Conservation (phyloP, 2,113 vertebrate species). For the Brachyhypopomus gauderio region DNA sequence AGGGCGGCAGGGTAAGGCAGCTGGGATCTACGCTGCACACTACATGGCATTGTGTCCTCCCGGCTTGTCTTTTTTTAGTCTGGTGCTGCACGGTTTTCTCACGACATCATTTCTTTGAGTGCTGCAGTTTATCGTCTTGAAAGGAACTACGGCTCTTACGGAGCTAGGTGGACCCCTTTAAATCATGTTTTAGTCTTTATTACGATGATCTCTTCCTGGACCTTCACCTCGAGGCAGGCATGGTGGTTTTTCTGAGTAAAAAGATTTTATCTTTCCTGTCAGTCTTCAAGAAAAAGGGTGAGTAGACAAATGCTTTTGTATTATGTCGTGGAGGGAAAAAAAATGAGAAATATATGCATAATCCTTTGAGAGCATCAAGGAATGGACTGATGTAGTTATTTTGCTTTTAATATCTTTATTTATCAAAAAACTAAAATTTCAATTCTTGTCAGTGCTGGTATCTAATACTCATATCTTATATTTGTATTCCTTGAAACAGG, state of each 20-base stretch:
- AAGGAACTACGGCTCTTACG: constrained; percentile 13
- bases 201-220: neutral
- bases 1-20: constrained; percentile 56
- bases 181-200: constrained; percentile 11
- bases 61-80: constrained; percentile 58
- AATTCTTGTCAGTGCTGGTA: no score
- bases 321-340: neutral
- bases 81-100: constrained; percentile 28
- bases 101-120: constrained; percentile 22
- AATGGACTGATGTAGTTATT: no score
- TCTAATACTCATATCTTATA: neutral
- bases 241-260: constrained; percentile 90
- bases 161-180: constrained; percentile 11
- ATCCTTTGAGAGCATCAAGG: no score
- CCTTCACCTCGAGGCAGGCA: constrained; percentile 59
- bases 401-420: no score
- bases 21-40: constrained; percentile 64
- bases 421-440: no score
- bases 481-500: neutral
- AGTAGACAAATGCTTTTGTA: constrained; percentile 64
- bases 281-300: constrained; percentile 92
- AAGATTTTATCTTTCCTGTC: constrained; percentile 82
- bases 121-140: constrained; percentile 1
- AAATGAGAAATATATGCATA: no score
- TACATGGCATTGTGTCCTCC: constrained; percentile 65